These are phyloP conservation scores for Coelinius sp. DNA, from an alignment of 2,888 invertebrate genomes.

Conservation along the genomic window DNA sequence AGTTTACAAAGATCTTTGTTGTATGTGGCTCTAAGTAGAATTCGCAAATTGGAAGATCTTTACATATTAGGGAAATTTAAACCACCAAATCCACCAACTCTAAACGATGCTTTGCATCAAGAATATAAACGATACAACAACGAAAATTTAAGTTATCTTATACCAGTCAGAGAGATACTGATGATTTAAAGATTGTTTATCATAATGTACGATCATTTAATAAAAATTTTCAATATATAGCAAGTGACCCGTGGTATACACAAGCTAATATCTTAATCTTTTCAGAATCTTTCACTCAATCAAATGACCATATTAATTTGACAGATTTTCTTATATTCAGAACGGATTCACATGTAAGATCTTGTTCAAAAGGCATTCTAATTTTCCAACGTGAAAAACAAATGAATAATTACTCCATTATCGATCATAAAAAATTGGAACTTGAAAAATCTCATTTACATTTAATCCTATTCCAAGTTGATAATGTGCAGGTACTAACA, in stretches of 20 bases:
- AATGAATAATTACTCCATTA: not conserved
- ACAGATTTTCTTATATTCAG: not conserved
- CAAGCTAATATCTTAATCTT: not conserved
- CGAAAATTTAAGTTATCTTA: not conserved
- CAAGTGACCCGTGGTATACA: not conserved
- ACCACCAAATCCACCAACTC: not conserved
- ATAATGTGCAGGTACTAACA: not conserved
- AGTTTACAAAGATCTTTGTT: not conserved
- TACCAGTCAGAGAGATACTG: not conserved
- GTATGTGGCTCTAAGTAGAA: not conserved
- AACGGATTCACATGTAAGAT: not conserved
- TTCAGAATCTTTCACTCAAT: not conserved
- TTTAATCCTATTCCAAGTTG: no score
- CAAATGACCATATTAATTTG: not conserved
- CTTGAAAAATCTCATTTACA: not conserved
- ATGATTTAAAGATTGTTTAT: not conserved
- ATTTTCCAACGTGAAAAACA: not conserved
- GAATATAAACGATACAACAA: not conserved
- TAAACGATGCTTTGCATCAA: not conserved
- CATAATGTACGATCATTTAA: not conserved
- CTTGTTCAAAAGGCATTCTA: not conserved
- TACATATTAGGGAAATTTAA: constrained; percentile 13
- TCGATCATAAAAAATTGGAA: not conserved
- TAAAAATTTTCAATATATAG: not conserved
- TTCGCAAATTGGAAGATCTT: not conserved